These are phyloP conservation scores for Luscinia megarhynchos DNA, from an alignment of 2,797 vertebrate species.

Conservation along the genomic window DNA sequence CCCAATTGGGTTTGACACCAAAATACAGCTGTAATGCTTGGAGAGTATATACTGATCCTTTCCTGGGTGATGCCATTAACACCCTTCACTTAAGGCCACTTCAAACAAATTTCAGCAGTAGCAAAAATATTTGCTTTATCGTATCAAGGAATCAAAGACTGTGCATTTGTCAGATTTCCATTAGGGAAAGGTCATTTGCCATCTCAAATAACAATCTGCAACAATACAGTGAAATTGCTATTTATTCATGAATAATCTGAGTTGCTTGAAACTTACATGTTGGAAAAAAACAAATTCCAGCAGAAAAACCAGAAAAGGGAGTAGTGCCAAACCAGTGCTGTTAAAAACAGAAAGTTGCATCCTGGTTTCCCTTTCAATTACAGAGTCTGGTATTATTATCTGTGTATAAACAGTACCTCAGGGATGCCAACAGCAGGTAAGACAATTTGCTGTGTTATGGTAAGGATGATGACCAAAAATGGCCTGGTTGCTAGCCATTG, in stretches of 20 bases:
- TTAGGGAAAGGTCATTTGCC: neutral
- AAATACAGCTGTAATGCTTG: neutral
- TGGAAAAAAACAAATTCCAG: neutral
- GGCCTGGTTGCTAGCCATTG: neutral
- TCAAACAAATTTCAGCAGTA: neutral
- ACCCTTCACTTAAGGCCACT: neutral
- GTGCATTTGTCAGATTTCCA: conserved; percentile 36
- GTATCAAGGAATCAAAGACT: conserved; percentile 43
- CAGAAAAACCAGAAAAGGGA: conserved; percentile 43
- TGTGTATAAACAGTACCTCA: neutral
- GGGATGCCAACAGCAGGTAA: neutral
- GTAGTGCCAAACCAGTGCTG: conserved; percentile 49
- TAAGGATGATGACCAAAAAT: neutral
- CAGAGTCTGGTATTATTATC: neutral
- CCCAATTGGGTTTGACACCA: neutral
- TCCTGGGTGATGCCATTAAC: neutral
- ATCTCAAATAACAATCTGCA: conserved; percentile 63
- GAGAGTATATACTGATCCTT: neutral
- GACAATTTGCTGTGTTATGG: neutral
- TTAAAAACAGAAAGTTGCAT: conserved; percentile 53
- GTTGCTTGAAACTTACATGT: conserved; percentile 38
- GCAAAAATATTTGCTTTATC: neutral
- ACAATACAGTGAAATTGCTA: conserved; percentile 60
- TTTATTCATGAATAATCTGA: conserved; percentile 63
- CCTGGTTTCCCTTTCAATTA: conserved; percentile 43